Conservation (phyloP, 2,113 vertebrate genomes). For the Plestiodon gilberti region DNA sequence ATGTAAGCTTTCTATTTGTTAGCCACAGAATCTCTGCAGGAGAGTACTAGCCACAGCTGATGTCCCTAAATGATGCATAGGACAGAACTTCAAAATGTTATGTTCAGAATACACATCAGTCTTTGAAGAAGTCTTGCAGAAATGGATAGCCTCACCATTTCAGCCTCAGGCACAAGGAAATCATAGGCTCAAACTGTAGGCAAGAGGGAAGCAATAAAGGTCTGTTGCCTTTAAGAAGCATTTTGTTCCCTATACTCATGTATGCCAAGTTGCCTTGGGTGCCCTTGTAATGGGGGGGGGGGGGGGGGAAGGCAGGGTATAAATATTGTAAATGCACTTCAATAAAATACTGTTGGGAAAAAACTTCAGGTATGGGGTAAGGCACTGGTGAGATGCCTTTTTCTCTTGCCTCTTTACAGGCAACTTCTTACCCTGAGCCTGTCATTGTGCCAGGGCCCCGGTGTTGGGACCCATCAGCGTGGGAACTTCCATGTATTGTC, state of each 20-base stretch:
- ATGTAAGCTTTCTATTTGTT: neutral
- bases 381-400: neutral
- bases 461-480: constrained; percentile 66
- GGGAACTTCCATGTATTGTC: constrained; percentile 75
- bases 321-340: no score
- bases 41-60: neutral
- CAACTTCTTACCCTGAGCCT: constrained; percentile 85
- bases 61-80: neutral
- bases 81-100: neutral
- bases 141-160: neutral
- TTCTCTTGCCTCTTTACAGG: neutral
- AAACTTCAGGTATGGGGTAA: neutral
- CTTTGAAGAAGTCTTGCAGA: neutral
- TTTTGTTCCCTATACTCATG: neutral
- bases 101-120: neutral
- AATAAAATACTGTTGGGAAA: neutral
- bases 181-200: neutral
- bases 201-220: neutral
- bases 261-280: neutral
- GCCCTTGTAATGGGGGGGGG: no score
- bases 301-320: no score
- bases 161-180: neutral
- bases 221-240: neutral
- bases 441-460: constrained; percentile 79
- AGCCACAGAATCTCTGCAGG: neutral